Base-by-base conservation (phyloP, 92 coral and sea anemone species). In the Bergia puertoricense region DNA sequence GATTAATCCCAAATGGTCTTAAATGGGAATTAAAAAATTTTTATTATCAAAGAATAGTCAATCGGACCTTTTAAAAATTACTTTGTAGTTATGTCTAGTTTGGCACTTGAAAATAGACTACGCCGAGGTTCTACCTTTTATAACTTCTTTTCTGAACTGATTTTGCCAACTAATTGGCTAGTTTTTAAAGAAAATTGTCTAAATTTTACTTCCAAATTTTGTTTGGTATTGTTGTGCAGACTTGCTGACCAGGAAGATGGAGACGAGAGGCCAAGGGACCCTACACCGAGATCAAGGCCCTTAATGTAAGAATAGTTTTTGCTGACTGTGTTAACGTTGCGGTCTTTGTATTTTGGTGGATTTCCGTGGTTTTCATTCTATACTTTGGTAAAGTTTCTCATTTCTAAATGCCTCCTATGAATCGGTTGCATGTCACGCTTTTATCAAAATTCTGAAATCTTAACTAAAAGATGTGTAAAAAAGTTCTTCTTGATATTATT, bases 171-270 rank as follows among this genome's bases (percentile, higher is more conserved):
- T 37, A 38, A 22, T 81, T 15, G 13, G 10, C 1, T 9, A 78
- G 14, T 44, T 44, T 84, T 57, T 11, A 30, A 13, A 38, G 13
- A 8, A 1, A 43, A 44, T 41, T 44, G 16, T 18, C 56, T 16
- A 16, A 15, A 54, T 1, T 54, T 22, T 16, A 9, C 18, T 4
- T 56, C 36, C 13, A 65, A n/a, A 42, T n/a, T 79, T 85, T 72
- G 16, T 74, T 75, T 81, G 20, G 45, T 10, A 50, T 75, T 84
- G 5, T 86, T 72, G 46, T 39, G 1, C 86, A 94, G 97, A 78
- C 92, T 91, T 22, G 92, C 93, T 57, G 86, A 88, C 44, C 88
- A 91, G 57, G 98, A 95, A 71, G 89, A 85, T 48, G 67, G 57
- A 40, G 91, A 89, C 36, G 86, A 80, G 57, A 86, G 50, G 79